These are phyloP conservation scores for Amphimallon solstitiale DNA, from an alignment of 2,888 invertebrate species.

Conservation along the genomic window DNA sequence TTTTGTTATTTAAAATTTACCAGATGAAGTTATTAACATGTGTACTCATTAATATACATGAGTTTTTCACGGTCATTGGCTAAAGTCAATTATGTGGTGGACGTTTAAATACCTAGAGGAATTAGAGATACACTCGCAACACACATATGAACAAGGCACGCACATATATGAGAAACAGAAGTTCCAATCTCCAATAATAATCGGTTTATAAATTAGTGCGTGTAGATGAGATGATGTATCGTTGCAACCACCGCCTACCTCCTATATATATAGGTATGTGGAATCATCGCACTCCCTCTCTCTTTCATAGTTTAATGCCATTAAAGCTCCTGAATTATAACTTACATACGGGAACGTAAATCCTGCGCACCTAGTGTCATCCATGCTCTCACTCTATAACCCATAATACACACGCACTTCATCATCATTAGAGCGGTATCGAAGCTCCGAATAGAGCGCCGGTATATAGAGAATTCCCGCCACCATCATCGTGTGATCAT, in stretches of 20 bases:
- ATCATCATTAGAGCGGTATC: constrained; percentile 43
- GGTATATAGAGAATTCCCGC: neutral
- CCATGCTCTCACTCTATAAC: constrained; percentile 8
- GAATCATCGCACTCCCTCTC: constrained; percentile 11
- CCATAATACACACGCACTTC: constrained; percentile 42
- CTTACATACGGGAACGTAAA: constrained; percentile 39
- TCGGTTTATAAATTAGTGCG: constrained; percentile 28
- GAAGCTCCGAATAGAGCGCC: constrained; percentile 15
- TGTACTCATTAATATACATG: constrained; percentile 12
- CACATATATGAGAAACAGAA: constrained; percentile 21
- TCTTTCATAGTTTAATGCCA: constrained; percentile 43
- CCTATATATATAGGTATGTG: constrained; percentile 3
- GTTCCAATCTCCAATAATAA: constrained; percentile 22
- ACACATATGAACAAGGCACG: neutral
- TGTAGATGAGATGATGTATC: constrained; percentile 25
- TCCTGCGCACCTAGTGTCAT: constrained; percentile 30
- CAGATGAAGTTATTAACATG: constrained; percentile 17
- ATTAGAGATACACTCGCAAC: neutral
- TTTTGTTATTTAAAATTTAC: neutral
- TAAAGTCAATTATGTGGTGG: constrained; percentile 19
- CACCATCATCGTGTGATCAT: constrained; percentile 11
- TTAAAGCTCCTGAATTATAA: constrained; percentile 46
- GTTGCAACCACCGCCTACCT: constrained; percentile 15
- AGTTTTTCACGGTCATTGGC: neutral
- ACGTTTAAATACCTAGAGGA: neutral